Conservation (phyloP, 2,797 vertebrate species). For the Geotrypetes seraphini region DNA sequence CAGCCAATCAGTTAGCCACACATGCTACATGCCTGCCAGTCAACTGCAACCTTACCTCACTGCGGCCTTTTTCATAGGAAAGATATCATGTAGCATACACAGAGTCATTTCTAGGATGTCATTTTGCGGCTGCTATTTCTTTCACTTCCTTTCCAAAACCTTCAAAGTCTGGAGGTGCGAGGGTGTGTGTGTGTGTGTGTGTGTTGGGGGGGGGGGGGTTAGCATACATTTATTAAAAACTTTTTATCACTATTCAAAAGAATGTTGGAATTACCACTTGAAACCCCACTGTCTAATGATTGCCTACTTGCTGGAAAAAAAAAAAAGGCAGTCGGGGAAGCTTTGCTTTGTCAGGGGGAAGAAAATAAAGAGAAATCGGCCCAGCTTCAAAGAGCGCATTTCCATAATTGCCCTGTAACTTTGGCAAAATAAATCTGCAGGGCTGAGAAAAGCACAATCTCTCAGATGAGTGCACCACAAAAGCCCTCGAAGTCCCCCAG, state of each 20-base stretch:
- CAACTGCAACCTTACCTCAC: rapidly evolving
- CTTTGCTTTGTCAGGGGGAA: conserved; percentile 63
- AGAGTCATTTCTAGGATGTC: background rate
- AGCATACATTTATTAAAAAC: conserved; percentile 25
- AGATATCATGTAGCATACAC: background rate
- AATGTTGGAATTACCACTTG: conserved; percentile 17
- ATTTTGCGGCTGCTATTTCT: background rate
- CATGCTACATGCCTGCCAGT: rapidly evolving
- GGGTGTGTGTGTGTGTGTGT: too few relatives aligned
- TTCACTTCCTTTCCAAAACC: conserved; percentile 6
- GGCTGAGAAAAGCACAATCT: conserved; percentile 76
- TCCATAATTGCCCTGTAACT: conserved; percentile 98
- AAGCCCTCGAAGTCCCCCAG: conserved; percentile 59
- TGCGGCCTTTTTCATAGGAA: background rate
- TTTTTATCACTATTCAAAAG: conserved; percentile 14
- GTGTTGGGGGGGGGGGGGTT: too few relatives aligned
- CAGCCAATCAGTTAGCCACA: background rate
- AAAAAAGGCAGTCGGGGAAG: conserved; percentile 33
- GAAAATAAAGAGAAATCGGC: conserved; percentile 71
- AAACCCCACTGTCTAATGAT: conserved; percentile 16
- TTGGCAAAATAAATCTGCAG: conserved; percentile 80
- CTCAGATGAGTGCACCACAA: conserved; percentile 88
- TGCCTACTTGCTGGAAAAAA: conserved; percentile 20
- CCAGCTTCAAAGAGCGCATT: conserved; percentile 88
- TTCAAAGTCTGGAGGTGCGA: conserved; percentile 14